These are phyloP conservation scores for Drosophila elegans DNA, from an alignment of 1,140 invertebrate species.

Conservation along the genomic window DNA sequence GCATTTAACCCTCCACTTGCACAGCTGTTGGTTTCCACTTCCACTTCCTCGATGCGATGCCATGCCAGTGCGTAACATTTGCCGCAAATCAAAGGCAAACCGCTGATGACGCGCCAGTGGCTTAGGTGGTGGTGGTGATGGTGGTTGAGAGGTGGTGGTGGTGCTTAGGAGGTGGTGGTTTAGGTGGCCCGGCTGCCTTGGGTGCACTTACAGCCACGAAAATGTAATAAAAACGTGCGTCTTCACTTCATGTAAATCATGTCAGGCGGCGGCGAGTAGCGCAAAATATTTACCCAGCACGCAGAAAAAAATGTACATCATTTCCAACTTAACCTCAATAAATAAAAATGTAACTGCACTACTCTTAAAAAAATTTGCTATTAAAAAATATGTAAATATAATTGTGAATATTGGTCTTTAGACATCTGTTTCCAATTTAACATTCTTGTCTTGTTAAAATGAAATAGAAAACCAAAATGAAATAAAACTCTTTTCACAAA, in stretches of 20 bases:
- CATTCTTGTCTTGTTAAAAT: too few species aligned
- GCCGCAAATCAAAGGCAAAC: constrained; percentile 67
- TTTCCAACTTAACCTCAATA: constrained; percentile 1
- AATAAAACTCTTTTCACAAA: too few species aligned
- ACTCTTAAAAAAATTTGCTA: neutral
- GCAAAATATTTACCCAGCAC: constrained; percentile 66
- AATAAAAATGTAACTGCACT: neutral
- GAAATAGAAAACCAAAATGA: too few species aligned
- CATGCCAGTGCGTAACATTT: constrained; percentile 64
- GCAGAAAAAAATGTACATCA: constrained; percentile 2
- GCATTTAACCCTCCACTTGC: constrained; percentile 69
- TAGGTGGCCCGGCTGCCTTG: constrained; percentile 38
- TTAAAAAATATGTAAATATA: neutral
- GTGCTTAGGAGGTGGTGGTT: constrained; percentile 23
- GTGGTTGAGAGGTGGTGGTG: constrained; percentile 19
- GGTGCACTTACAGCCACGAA: constrained; percentile 78
- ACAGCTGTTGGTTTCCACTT: constrained; percentile 74
- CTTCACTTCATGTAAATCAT: constrained; percentile 80
- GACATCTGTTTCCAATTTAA: too few species aligned
- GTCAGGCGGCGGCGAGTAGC: constrained; percentile 72
- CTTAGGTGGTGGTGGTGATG: constrained; percentile 15
- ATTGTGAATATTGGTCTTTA: too few species aligned
- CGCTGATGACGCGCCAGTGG: constrained; percentile 27
- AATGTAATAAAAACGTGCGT: constrained; percentile 83
- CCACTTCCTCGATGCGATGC: constrained; percentile 7